Evolutionary conservation across 2,888 invertebrate species (phyloP).

Genomic region (Trissoscelio sp.): DNA sequence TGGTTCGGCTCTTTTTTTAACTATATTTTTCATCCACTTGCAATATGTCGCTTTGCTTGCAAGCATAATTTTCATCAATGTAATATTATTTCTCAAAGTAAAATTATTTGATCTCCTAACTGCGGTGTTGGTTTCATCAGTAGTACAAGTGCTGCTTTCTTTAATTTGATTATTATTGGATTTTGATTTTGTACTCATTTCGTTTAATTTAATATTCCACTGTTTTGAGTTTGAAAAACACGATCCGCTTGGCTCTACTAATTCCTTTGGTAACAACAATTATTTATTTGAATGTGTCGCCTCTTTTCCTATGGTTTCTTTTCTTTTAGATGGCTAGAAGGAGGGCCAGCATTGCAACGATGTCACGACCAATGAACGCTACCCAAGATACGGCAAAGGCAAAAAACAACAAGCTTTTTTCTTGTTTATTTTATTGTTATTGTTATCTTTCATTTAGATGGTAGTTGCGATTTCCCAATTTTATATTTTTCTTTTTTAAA

Average conservation of each 20-base stretch:
- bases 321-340: conserved; percentile 82
- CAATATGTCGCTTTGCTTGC: not conserved
- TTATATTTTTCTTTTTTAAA: conserved; percentile 1
- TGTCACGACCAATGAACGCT: conserved; percentile 83
- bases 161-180: no score
- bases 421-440: no score
- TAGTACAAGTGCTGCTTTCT: no score
- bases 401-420: no score
- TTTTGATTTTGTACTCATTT: no score
- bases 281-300: conserved; percentile 12
- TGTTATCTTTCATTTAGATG: no score
- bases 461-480: not conserved
- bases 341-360: conserved; percentile 85
- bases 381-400: conserved; percentile 79
- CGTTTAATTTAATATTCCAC: no score
- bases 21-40: not conserved
- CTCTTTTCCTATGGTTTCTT: conserved; percentile 65
- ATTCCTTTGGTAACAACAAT: not conserved
- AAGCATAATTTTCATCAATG: not conserved
- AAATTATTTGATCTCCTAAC: no score
- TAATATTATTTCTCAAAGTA: no score
- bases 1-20: conserved; percentile 75
- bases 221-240: not conserved
- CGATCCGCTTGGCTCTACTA: conserved; percentile 29
- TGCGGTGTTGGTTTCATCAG: no score